Evolutionary conservation across 2,888 invertebrate genomes (phyloP).

Genomic region (Macrophya annulata): DNA sequence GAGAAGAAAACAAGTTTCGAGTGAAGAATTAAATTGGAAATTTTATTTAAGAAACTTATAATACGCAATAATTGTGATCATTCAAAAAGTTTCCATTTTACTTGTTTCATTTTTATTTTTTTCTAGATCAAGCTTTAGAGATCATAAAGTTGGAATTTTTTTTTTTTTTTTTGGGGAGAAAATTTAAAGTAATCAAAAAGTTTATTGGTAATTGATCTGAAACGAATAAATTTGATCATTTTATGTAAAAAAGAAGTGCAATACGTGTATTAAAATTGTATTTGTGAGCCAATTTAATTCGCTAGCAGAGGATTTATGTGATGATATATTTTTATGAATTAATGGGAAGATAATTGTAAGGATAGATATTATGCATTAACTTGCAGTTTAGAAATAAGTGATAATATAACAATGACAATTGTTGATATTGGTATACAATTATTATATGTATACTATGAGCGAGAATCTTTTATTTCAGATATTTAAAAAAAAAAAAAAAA

Average conservation of each 20-base stretch:
- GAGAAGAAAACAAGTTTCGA: background rate
- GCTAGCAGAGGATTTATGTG: slow-evolving; percentile 26
- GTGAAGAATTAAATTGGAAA: background rate
- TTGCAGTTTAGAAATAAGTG: slow-evolving; percentile 29
- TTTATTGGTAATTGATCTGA: background rate
- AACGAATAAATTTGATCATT: background rate
- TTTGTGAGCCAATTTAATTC: slow-evolving; percentile 26
- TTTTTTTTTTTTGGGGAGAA: background rate
- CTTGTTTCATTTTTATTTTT: background rate
- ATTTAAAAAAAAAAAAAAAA: slow-evolving; percentile 20
- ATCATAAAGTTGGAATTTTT: background rate
- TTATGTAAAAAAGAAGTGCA: background rate
- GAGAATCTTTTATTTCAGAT: slow-evolving; percentile 47
- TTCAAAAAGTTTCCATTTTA: background rate
- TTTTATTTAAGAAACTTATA: background rate
- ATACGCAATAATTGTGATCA: slow-evolving; percentile 16
- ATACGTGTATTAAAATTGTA: slow-evolving; percentile 4
- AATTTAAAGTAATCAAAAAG: background rate
- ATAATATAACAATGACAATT: slow-evolving; percentile 19
- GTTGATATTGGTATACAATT: slow-evolving; percentile 51
- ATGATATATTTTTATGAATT: slow-evolving; percentile 46
- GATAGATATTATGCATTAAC: background rate
- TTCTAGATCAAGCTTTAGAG: background rate
- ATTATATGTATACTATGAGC: slow-evolving; percentile 42
- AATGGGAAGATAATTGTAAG: slow-evolving; percentile 12